Conservation (phyloP, 2,113 vertebrate genomes). For the Pelecanoides urinatrix region DNA sequence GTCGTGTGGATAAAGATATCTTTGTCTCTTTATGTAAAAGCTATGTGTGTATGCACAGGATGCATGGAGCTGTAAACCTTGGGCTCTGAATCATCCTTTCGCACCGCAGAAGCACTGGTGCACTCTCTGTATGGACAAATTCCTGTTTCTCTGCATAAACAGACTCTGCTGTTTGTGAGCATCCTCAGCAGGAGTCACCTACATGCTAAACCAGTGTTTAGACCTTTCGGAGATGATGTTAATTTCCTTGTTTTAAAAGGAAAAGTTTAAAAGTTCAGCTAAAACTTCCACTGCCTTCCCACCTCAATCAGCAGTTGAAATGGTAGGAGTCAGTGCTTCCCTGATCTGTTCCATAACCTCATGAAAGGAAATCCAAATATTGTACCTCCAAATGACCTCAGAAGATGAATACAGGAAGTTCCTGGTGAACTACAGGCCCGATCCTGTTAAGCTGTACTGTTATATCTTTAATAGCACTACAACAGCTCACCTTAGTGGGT, state of each 20-base stretch:
- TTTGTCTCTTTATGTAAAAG: constrained; percentile 68
- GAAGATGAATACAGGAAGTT: not conserved
- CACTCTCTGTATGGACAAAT: constrained; percentile 69
- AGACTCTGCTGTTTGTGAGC: constrained; percentile 45
- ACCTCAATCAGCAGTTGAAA: constrained; percentile 33
- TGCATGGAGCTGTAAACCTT: constrained; percentile 55
- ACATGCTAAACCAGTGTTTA: constrained; percentile 44
- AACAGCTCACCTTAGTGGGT: not conserved
- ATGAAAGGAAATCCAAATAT: constrained; percentile 33
- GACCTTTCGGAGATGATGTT: constrained; percentile 49
- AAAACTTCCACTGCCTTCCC: constrained; percentile 40
- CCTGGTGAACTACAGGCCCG: not conserved
- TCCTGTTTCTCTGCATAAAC: not conserved
- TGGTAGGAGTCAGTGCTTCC: not conserved
- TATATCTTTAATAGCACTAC: not conserved
- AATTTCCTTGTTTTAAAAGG: constrained; percentile 54
- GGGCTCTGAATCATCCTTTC: constrained; percentile 44
- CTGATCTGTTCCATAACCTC: not conserved
- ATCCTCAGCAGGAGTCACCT: constrained; percentile 58
- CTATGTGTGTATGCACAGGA: constrained; percentile 52
- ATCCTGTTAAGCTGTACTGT: not conserved
- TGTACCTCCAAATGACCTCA: not conserved
- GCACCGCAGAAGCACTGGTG: not conserved
- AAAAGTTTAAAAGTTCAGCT: constrained; percentile 55
- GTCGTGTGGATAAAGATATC: constrained; percentile 73